Conservation (phyloP, 2,888 invertebrate species). For the Danaus chrysippus region DNA sequence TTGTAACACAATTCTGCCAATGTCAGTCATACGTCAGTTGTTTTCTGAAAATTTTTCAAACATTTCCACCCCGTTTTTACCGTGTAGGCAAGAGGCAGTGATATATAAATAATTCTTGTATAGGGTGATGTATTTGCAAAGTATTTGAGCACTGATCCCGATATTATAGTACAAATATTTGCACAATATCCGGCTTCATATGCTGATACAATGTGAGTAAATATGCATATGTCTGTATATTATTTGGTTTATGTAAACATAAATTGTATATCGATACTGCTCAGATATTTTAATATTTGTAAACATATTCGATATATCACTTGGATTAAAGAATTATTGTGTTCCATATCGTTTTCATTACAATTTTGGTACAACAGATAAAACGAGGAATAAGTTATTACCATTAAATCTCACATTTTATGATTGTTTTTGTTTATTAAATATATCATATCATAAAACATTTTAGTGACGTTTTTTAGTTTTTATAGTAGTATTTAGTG, state of each 20-base stretch:
- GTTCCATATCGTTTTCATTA: background rate
- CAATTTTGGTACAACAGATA: too few relatives aligned
- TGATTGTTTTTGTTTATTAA: background rate
- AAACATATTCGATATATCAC: too few relatives aligned
- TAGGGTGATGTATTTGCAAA: conserved; percentile 40
- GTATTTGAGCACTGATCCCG: conserved; percentile 56
- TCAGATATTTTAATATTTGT: too few relatives aligned
- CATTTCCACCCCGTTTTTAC: background rate
- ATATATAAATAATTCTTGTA: background rate
- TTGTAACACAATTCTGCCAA: too few relatives aligned
- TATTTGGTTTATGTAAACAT: background rate
- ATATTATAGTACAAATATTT: conserved; percentile 58
- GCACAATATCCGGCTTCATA: conserved; percentile 30
- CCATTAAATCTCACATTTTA: too few relatives aligned
- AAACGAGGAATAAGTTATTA: too few relatives aligned
- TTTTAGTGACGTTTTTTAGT: background rate
- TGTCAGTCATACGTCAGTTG: too few relatives aligned
- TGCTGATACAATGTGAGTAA: conserved; percentile 17
- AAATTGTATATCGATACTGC: background rate
- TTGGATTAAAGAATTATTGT: too few relatives aligned
- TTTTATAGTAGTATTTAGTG: background rate
- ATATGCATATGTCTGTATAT: conserved; percentile 10
- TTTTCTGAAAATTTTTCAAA: background rate
- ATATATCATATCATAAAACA: background rate
- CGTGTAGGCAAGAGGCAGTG: background rate